These are phyloP conservation scores for Glossophaga mutica DNA, from an alignment of 2,797 vertebrate species.

Conservation along the genomic window DNA sequence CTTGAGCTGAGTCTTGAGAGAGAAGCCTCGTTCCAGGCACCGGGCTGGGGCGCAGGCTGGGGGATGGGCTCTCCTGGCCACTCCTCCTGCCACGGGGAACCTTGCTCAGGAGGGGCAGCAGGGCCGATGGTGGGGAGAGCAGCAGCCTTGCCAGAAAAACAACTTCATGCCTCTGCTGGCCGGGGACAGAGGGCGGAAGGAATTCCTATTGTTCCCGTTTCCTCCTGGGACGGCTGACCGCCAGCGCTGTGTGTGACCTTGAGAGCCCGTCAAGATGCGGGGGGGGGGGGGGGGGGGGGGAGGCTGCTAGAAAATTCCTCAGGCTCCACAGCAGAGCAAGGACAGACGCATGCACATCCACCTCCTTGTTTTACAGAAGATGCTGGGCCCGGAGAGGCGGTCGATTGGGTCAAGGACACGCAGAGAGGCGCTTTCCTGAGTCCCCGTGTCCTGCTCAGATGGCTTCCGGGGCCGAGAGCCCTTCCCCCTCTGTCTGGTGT, in stretches of 20 bases:
- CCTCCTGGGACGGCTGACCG: not conserved
- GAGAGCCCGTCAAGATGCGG: not conserved
- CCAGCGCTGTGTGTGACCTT: not conserved
- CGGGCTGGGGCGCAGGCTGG: not conserved
- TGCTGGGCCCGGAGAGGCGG: not conserved
- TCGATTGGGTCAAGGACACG: not conserved
- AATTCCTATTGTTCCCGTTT: slow-evolving; percentile 34
- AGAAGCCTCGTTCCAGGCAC: not conserved
- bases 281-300: not conserved
- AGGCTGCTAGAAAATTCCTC: not conserved
- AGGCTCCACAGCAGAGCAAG: not conserved
- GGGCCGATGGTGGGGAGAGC: not conserved
- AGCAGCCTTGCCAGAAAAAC: not conserved
- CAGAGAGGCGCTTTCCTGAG: not conserved
- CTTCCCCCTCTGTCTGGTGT: not conserved
- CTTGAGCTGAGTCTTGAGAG: not conserved
- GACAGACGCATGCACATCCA: not conserved
- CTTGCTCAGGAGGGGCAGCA: not conserved
- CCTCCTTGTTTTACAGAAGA: not conserved
- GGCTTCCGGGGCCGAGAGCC: not conserved
- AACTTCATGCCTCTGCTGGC: not conserved
- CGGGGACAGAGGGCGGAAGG: not conserved
- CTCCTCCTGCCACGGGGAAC: not conserved
- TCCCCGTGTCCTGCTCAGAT: not conserved
- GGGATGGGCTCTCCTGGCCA: not conserved